Conservation (phyloP, 1,140 invertebrate species). For the Eurosta solidaginis region DNA sequence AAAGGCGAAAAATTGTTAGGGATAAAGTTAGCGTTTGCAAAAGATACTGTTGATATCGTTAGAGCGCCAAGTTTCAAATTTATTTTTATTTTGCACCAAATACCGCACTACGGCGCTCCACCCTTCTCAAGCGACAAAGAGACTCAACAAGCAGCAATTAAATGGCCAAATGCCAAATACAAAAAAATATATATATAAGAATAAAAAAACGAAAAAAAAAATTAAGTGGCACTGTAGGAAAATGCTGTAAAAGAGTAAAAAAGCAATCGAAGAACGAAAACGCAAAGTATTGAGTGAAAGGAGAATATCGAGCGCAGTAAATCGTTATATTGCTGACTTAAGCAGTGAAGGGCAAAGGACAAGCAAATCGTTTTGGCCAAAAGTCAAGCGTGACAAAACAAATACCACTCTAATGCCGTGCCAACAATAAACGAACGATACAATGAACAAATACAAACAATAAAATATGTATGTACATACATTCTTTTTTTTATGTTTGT, state of each 20-base stretch:
- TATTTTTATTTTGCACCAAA: background rate
- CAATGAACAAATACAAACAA: background rate
- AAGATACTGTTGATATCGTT: background rate
- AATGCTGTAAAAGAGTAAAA: background rate
- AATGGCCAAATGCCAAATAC: slow-evolving; percentile 6
- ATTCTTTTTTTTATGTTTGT: background rate
- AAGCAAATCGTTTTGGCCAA: slow-evolving; percentile 2
- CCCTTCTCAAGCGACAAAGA: background rate
- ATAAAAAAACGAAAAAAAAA: background rate
- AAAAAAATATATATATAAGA: background rate
- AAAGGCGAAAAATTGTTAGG: background rate
- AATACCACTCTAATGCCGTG: background rate
- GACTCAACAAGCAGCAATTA: slow-evolving; percentile 27
- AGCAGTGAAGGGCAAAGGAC: slow-evolving; percentile 6
- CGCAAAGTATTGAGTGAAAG: background rate
- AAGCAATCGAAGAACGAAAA: background rate
- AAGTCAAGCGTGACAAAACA: slow-evolving; percentile 19
- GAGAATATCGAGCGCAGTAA: background rate
- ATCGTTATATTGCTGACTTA: background rate
- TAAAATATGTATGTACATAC: background rate
- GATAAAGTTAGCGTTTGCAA: background rate
- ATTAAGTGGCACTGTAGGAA: background rate
- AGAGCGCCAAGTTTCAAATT: too few species aligned
- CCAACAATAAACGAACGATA: background rate
- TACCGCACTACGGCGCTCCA: background rate